These are phyloP conservation scores for Xiphophorus hellerii DNA, from an alignment of 2,113 vertebrate species.

Conservation along the genomic window DNA sequence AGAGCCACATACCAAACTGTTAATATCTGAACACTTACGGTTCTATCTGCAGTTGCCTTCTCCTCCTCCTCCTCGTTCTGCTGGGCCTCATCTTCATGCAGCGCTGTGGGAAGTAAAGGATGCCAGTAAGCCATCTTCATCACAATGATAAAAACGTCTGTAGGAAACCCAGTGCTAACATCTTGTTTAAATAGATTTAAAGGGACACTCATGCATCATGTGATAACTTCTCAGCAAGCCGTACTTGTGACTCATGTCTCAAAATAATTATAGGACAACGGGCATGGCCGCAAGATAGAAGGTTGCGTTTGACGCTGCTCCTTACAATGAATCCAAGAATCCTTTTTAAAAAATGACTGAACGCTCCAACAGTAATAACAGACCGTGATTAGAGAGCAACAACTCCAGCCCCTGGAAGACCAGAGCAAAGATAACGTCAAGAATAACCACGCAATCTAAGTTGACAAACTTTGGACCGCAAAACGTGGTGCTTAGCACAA, in stretches of 20 bases:
- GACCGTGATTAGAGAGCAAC: too few species aligned
- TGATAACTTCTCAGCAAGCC: slow-evolving; percentile 46
- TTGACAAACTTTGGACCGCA: too few species aligned
- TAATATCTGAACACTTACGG: slow-evolving; percentile 74
- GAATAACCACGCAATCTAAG: too few species aligned
- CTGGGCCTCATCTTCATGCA: slow-evolving; percentile 90
- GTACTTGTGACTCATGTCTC: slow-evolving; percentile 21
- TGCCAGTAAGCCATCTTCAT: slow-evolving; percentile 72
- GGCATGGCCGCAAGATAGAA: too few species aligned
- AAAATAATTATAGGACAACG: background rate
- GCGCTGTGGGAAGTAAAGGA: slow-evolving; percentile 79
- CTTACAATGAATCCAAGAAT: too few species aligned
- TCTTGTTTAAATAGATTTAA: background rate
- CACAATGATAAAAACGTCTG: background rate
- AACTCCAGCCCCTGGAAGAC: too few species aligned
- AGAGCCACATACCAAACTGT: too few species aligned
- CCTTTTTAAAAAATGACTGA: too few species aligned
- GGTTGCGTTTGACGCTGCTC: too few species aligned
- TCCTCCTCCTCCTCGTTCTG: slow-evolving; percentile 62
- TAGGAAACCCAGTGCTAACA: background rate
- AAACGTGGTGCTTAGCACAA: too few species aligned
- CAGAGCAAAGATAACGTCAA: too few species aligned
- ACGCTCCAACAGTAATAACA: too few species aligned
- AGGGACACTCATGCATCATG: slow-evolving; percentile 41
- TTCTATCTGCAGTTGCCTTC: slow-evolving; percentile 83